Percentiles rank a stretch among this genome's conserved stretches.
Conservation (phyloP, 2,888 invertebrate species). For the Lasioglossum morio region DNA sequence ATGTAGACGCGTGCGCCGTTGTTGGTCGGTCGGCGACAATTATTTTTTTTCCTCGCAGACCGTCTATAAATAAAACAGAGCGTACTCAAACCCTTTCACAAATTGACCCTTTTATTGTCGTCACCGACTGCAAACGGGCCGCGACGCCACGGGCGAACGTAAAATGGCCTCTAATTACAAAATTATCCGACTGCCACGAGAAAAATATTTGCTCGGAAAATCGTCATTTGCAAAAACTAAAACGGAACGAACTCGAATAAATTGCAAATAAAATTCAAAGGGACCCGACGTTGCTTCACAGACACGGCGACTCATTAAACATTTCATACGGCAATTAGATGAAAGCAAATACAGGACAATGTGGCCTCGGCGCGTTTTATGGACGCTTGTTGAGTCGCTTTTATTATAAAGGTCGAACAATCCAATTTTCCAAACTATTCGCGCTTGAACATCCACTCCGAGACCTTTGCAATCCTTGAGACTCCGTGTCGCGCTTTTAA, state of each 20-base stretch:
- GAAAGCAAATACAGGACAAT: neutral
- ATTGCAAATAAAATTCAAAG: neutral
- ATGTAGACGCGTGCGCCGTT: conserved; percentile 15
- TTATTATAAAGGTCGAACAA: neutral
- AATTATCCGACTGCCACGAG: neutral
- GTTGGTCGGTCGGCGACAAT: conserved; percentile 48
- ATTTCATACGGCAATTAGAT: neutral
- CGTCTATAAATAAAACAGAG: conserved; percentile 5
- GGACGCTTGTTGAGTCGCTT: no score
- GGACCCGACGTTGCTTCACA: neutral
- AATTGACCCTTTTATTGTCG: conserved; percentile 8
- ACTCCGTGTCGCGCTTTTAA: neutral
- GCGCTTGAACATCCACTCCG: neutral
- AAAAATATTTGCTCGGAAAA: neutral
- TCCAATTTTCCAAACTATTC: neutral
- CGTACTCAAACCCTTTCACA: neutral
- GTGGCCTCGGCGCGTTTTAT: neutral
- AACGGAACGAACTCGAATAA: neutral
- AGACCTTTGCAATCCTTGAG: neutral
- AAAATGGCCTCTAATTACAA: neutral
- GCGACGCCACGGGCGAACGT: neutral
- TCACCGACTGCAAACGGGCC: neutral
- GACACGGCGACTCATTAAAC: neutral
- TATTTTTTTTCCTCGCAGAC: conserved; percentile 16
- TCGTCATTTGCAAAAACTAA: neutral